These are phyloP conservation scores for Conistra vaccinii DNA, from an alignment of 2,888 invertebrate genomes.

Conservation along the genomic window DNA sequence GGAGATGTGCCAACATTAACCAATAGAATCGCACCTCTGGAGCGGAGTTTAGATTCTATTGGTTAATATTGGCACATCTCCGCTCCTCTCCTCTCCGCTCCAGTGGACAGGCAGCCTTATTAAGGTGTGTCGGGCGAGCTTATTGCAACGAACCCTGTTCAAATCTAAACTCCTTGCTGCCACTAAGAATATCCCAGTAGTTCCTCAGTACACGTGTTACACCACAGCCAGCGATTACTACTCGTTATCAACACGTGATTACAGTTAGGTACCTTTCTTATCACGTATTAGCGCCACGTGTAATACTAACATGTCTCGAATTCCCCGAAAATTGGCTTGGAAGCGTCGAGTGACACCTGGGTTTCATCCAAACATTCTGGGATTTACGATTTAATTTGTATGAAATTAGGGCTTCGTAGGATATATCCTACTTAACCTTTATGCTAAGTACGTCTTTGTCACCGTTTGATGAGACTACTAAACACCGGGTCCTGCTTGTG, in stretches of 20 bases:
- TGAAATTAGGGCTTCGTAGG: slow-evolving; percentile 1
- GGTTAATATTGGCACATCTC: too few species aligned
- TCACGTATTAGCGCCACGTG: slow-evolving; percentile 25
- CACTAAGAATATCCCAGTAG: background rate
- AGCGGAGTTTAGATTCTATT: too few species aligned
- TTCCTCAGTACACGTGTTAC: background rate
- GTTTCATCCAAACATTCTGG: slow-evolving; percentile 1
- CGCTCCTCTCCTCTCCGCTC: too few species aligned
- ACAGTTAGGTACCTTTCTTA: background rate
- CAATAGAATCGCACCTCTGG: too few species aligned
- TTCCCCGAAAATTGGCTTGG: slow-evolving; percentile 14
- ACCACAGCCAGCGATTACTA: background rate
- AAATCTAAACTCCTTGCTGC: background rate
- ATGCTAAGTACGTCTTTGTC: background rate
- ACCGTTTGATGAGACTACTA: too few species aligned
- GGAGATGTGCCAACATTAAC: too few species aligned
- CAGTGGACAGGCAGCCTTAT: too few species aligned
- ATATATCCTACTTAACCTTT: slow-evolving; percentile 4
- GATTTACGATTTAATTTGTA: slow-evolving; percentile 24
- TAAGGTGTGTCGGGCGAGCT: too few species aligned
- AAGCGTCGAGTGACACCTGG: slow-evolving; percentile 15
- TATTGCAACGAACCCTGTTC: too few species aligned
- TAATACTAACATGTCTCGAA: background rate
- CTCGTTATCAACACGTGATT: background rate
- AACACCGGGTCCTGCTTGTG: too few species aligned